Evolutionary conservation across 2,113 vertebrate species (phyloP).

Genomic region (Tachysurus vachellii): DNA sequence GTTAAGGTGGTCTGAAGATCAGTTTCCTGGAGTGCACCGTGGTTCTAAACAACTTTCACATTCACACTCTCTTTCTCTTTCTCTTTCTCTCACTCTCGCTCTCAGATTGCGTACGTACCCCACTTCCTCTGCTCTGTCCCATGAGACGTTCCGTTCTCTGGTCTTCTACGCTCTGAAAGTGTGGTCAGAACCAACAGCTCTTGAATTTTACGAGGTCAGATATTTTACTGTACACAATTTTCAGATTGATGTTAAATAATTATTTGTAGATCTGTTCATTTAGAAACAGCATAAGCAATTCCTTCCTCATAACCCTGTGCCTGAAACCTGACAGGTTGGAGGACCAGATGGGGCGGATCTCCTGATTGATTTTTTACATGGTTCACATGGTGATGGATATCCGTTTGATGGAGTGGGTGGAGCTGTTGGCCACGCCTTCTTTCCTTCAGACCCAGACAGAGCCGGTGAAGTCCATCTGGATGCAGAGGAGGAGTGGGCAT

Average conservation of each 20-base stretch:
- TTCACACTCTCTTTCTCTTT: background rate
- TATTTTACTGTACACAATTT: background rate
- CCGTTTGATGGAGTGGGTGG: constrained; percentile 71
- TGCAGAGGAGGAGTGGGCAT: constrained; percentile 70
- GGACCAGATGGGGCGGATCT: constrained; percentile 62
- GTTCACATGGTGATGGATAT: constrained; percentile 66
- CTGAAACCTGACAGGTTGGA: constrained; percentile 58
- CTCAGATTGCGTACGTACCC: constrained; percentile 69
- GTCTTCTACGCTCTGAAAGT: constrained; percentile 74
- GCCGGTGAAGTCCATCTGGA: constrained; percentile 69
- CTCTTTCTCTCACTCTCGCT: background rate
- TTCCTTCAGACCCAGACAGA: constrained; percentile 65
- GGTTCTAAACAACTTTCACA: background rate
- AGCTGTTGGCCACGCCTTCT: constrained; percentile 69
- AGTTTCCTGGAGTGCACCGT: background rate
- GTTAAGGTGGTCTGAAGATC: background rate
- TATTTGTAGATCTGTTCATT: background rate
- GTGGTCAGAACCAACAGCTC: constrained; percentile 63
- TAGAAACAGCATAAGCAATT: background rate
- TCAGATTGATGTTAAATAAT: background rate
- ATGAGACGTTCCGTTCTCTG: constrained; percentile 69
- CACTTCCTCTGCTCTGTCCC: constrained; percentile 59
- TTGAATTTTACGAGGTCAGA: constrained; percentile 71
- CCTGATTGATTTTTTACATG: constrained; percentile 66
- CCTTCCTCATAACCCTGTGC: background rate